Base-by-base conservation (phyloP, 2,113 vertebrate genomes). In the Haplochromis vanheusdeni region DNA sequence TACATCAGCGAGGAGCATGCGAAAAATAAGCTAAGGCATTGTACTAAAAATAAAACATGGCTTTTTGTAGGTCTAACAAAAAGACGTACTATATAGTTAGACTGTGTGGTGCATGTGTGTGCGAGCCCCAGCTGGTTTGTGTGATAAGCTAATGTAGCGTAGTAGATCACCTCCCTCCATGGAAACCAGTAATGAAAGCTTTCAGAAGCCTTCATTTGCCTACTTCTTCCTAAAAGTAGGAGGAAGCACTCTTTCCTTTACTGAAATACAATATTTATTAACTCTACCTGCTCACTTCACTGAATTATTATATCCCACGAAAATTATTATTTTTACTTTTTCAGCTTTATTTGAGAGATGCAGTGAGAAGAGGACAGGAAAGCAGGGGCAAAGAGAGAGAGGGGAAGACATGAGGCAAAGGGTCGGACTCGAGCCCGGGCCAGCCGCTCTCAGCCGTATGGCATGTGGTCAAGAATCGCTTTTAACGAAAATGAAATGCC, bases 91-190 rank as follows among this genome's bases (percentile, higher is more conserved):
- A 35, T 77, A 40, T 52, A 49, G 84, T 11, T 79, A 45, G 82
- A 17, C n/a, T 88, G 40, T 85, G 70, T 7, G 49, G 45, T 13
- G 81, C 62, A 52, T 82, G 55, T 70, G 49, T 51, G 5, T 86
- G 81, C 33, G n/a, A 33, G 84, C 47, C 82, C 77, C 83, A 87
- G 88, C 87, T 94, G 93, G 82, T 88, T 81, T 68, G 83, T 60
- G 82, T 17, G 93, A 95, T 94, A 92, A 92, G 93, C 79, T 93
- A 92, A 91, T 91, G 87, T 92, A 73, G 82, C 31, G 9, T 91
- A 56, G 55, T 21, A 83, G 86, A 92, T 93, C 87, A 91, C 83
- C 83, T 84, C 80, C 94, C 88, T 92, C 93, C 82, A 79, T 93
- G 81, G 91, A 93, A 94, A 94, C 84, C 37, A 70, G 56, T 84